Percentiles rank a stretch among this genome's conserved stretches.
These are phyloP conservation scores for Philonicus albiceps DNA, from an alignment of 2,888 invertebrate species.

Conservation along the genomic window DNA sequence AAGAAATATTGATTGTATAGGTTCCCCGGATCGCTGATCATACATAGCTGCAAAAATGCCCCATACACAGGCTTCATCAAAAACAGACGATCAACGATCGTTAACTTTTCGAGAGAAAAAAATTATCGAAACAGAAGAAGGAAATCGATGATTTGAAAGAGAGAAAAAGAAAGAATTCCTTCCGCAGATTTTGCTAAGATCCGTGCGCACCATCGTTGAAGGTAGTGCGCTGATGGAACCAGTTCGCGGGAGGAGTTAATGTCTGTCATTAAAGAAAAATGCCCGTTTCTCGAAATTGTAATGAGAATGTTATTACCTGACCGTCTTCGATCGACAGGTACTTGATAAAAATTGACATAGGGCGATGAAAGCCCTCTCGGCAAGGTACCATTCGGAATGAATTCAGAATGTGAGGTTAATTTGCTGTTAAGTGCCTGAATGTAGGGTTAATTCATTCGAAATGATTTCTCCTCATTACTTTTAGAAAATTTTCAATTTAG, in stretches of 20 bases:
- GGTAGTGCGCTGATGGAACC: not conserved
- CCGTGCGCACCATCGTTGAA: not conserved
- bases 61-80: not conserved
- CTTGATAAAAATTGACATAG: not conserved
- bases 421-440: not conserved
- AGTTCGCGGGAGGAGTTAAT: not conserved
- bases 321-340: not conserved
- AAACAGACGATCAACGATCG: conserved; percentile 22
- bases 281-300: conserved; percentile 1
- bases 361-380: not conserved
- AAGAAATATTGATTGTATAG: not conserved
- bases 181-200: not conserved
- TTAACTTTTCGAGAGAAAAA: not conserved
- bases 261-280: conserved; percentile 18
- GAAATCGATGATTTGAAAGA: not conserved
- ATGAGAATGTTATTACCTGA: not conserved
- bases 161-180: conserved; percentile 31
- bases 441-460: not conserved
- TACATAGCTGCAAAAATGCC: not conserved
- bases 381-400: not conserved
- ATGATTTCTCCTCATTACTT: not conserved
- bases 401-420: not conserved
- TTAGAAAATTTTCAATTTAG: not conserved
- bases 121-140: not conserved
- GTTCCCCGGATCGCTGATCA: not conserved